A percentile compares a stretch with the other conserved stretches of the same genome.
These are phyloP conservation scores for Pteropus alecto DNA, from an alignment of 2,113 vertebrate species.

Conservation along the genomic window DNA sequence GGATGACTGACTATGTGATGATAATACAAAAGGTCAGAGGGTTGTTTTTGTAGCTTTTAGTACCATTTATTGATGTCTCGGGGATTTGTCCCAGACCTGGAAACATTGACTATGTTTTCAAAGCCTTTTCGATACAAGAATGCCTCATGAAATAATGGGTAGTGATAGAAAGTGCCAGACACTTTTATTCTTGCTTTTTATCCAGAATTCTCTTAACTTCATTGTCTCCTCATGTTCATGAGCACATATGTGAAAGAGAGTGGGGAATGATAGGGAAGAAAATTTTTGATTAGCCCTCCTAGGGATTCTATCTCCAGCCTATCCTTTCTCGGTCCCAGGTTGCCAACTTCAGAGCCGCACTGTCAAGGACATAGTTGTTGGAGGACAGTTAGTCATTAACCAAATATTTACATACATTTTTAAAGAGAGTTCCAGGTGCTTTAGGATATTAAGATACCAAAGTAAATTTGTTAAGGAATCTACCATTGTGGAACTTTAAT, in stretches of 20 bases:
- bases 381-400: not conserved
- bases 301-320: not conserved
- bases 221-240: not conserved
- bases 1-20: not conserved
- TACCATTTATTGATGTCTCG: not conserved
- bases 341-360: not conserved
- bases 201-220: not conserved
- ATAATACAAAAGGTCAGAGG: not conserved
- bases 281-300: not conserved
- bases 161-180: not conserved
- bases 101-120: not conserved
- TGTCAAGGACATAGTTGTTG: not conserved
- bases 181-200: not conserved
- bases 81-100: not conserved
- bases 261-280: not conserved
- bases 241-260: not conserved
- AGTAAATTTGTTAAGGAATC: not conserved
- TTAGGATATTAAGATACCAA: not conserved
- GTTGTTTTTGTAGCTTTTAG: not conserved
- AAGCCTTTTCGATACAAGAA: not conserved
- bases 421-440: not conserved
- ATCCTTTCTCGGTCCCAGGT: not conserved
- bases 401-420: not conserved
- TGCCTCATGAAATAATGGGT: not conserved
- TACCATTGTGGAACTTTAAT: not conserved